A percentile compares a stretch with the other conserved stretches of the same genome.
These are phyloP conservation scores for Canis aureus DNA, from an alignment of 2,113 vertebrate species.

Conservation along the genomic window DNA sequence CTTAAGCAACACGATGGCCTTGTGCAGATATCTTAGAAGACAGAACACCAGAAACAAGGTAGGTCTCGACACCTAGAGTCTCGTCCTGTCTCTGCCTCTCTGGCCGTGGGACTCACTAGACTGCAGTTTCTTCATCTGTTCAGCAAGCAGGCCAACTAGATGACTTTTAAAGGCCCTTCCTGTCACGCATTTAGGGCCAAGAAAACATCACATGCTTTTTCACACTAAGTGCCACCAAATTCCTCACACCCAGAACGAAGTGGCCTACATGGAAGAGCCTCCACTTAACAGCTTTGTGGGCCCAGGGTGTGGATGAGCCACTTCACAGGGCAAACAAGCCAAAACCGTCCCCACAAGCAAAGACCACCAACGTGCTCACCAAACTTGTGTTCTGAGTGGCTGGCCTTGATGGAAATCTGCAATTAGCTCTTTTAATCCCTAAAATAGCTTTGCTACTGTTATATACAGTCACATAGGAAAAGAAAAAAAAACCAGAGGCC, in stretches of 20 bases:
- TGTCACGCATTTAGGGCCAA: not conserved
- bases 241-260: slow-evolving; percentile 60
- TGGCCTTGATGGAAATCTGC: slow-evolving; percentile 70
- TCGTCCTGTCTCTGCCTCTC: not conserved
- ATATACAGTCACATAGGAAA: not conserved
- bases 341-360: slow-evolving; percentile 52
- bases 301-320: not conserved
- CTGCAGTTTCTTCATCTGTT: not conserved
- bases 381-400: slow-evolving; percentile 52
- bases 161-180: slow-evolving; percentile 50
- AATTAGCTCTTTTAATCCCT: slow-evolving; percentile 76
- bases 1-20: not conserved
- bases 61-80: not conserved
- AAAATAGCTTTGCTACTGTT: slow-evolving; percentile 66
- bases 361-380: slow-evolving; percentile 59
- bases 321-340: slow-evolving; percentile 7
- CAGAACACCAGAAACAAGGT: not conserved
- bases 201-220: slow-evolving; percentile 64
- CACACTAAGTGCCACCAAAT: slow-evolving; percentile 66
- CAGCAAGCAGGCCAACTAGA: not conserved
- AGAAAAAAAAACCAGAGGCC: slow-evolving; percentile 46
- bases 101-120: not conserved
- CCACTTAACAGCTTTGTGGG: slow-evolving; percentile 64
- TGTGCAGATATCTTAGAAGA: not conserved
- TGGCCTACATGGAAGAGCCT: slow-evolving; percentile 39